phyloP scores from a whole-genome alignment of 1,140 invertebrate genomes.

The Mizuhopecten yessoensis region DNA sequence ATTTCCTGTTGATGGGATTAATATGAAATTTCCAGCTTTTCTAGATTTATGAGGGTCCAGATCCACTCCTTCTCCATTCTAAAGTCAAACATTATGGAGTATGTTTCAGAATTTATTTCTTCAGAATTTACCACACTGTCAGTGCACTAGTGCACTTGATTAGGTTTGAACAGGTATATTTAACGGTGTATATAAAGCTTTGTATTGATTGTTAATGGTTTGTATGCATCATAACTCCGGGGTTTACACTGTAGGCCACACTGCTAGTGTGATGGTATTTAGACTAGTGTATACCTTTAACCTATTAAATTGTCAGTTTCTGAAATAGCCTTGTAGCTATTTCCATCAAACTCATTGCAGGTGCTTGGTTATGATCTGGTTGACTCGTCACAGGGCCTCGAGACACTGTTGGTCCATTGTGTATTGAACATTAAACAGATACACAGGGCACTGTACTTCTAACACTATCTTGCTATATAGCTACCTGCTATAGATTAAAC shows the following conservation, averaged over 20 bases:
- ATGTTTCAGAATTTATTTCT: too few relatives aligned
- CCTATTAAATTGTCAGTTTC: neutral
- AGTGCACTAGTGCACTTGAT: neutral
- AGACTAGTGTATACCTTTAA: neutral
- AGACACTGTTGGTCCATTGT: neutral
- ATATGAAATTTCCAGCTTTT: too few relatives aligned
- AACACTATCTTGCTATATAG: neutral
- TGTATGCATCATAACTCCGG: too few relatives aligned
- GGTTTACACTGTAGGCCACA: too few relatives aligned
- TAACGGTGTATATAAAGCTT: neutral
- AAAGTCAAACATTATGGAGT: too few relatives aligned
- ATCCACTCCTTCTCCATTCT: too few relatives aligned
- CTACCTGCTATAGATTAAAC: conserved; percentile 13
- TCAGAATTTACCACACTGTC: too few relatives aligned
- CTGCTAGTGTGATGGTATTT: too few relatives aligned
- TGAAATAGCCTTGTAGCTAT: neutral
- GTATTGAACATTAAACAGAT: neutral
- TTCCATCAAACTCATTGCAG: neutral
- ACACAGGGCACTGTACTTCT: neutral
- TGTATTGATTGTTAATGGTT: neutral
- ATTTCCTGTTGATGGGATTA: too few relatives aligned
- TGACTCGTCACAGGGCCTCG: neutral
- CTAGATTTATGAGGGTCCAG: too few relatives aligned
- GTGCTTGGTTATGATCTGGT: conserved; percentile 6
- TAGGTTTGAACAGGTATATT: too few relatives aligned